These are phyloP conservation scores for Miltochrista miniata DNA, from an alignment of 2,888 invertebrate genomes.

Conservation along the genomic window DNA sequence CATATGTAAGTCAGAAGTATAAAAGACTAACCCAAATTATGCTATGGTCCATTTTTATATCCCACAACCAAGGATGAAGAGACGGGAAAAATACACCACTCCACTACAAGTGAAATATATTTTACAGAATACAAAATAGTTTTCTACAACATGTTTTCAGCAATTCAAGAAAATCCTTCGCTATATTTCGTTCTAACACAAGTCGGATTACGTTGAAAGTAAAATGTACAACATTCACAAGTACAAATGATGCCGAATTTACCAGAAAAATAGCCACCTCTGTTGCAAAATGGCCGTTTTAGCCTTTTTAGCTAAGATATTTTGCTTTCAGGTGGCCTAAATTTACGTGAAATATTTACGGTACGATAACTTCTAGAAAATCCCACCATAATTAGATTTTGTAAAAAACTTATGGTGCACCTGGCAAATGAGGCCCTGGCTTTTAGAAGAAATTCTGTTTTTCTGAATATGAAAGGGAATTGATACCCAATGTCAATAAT, in stretches of 20 bases:
- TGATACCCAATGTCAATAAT: no score
- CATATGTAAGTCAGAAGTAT: no score
- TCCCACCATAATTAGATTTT: not conserved
- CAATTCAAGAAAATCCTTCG: not conserved
- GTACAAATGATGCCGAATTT: not conserved
- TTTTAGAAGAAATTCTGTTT: no score
- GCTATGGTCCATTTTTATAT: no score
- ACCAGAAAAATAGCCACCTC: not conserved
- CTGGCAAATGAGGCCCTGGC: no score
- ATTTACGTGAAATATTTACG: not conserved
- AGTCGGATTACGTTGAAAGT: not conserved
- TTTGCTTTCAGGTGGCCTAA: not conserved
- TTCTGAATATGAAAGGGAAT: no score
- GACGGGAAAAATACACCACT: no score
- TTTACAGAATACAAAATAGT: not conserved
- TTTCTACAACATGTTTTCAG: not conserved
- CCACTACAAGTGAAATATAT: no score
- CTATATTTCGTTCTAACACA: not conserved
- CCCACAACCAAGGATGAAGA: no score
- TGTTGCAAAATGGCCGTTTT: not conserved
- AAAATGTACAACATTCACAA: not conserved
- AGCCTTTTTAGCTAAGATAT: not conserved
- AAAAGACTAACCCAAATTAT: no score
- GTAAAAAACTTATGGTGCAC: not conserved
- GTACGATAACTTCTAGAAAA: not conserved